Evolutionary conservation across 2,888 invertebrate genomes (phyloP), one percentile per base, ranked within the genome.

Genomic region (Latheticus oryzae): DNA sequence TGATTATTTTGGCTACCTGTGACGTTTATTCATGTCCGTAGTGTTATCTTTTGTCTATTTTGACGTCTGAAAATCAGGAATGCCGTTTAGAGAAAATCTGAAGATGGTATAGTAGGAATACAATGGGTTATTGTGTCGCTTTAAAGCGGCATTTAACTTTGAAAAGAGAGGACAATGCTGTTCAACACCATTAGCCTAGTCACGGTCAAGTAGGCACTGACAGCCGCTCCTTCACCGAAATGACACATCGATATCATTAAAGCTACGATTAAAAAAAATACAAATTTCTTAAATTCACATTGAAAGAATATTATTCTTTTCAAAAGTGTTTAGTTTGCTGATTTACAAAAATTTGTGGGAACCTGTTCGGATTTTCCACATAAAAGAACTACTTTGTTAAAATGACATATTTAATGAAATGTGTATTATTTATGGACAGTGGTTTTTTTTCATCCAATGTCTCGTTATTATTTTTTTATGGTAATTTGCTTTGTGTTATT

Each of bases 391-490:
- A 70, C 73, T 74, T 74, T 73, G 72, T 74, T 69, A 66, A 64
- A 65, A 68, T 73, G 74, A 73, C 74, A 73, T 65, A 67, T 73
- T 71, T 72, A 73, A 73, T 72, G 73, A 73, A 73, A 73, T 68
- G 71, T 68, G 64, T 66, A 68, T 73, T 71, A 74, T 74, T 73
- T 74, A 74, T 73, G 70, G 66, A 57, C n/a, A n/a, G 42, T 60
- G 50, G 35, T 19, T 28, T 51, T 51, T 40, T 43, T 52, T 45
- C 43, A 52, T 47, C 43, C 33, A 35, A 30, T 37, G 24, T 21
- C 43, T 43, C 57, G 45, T 65, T 68, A 65, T 68, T 63, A 68
- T 68, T 66, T 69, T 66, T 64, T 68, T 66, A 69, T 68, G 68
- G 60, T 67, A 68, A 69, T 68, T 60, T 57, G 52, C 58, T 62